phyloP scores from a whole-genome alignment of 2,797 vertebrate genomes.

The Schizopygopsis pylzovi region DNA sequence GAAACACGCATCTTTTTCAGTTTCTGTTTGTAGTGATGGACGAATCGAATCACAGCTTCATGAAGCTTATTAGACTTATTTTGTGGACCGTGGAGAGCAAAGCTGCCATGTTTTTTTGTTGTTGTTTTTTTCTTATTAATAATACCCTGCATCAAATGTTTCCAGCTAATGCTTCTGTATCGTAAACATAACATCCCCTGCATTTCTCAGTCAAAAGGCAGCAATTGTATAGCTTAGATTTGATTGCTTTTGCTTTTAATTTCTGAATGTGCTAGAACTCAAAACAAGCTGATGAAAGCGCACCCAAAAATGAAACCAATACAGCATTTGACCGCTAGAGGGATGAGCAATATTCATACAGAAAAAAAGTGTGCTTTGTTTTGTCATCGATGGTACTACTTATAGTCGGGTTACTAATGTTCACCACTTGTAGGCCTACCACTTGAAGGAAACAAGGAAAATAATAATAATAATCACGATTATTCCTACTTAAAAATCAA shows the following conservation, averaged over 20 bases:
- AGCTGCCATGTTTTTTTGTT: neutral
- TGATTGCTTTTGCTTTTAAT: neutral
- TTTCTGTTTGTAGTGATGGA: neutral
- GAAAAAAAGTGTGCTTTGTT: too few species aligned
- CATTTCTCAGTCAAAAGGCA: neutral
- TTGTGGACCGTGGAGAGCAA: neutral
- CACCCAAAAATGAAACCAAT: neutral
- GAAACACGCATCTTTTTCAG: neutral
- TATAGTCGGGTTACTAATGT: neutral
- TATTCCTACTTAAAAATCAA: neutral
- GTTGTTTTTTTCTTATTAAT: too few species aligned
- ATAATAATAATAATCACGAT: neutral
- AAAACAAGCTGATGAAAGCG: neutral
- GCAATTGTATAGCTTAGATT: neutral
- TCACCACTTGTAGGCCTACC: neutral
- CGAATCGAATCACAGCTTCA: neutral
- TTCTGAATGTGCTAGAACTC: neutral
- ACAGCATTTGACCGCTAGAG: neutral
- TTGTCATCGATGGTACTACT: neutral
- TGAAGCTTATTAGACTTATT: neutral
- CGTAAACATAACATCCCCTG: neutral
- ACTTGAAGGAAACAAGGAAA: neutral
- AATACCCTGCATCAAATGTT: neutral
- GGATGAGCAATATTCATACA: neutral
- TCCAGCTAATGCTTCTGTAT: too few species aligned